Conservation (phyloP, 1,140 invertebrate genomes). For the Eurosta solidaginis region DNA sequence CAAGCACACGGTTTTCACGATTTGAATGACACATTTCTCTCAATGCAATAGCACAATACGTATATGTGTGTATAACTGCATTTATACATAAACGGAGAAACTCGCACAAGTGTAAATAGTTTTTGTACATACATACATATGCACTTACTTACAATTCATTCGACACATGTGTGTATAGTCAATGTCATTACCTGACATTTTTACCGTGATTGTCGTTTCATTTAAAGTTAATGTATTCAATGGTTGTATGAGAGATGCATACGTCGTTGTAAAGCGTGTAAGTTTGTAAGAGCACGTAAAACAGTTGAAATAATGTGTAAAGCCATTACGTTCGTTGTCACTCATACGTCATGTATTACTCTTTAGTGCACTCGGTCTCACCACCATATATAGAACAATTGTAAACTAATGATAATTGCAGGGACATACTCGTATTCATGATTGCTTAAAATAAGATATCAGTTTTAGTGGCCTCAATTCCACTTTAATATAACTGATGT, state of each 20-base stretch:
- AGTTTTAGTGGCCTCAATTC: no score
- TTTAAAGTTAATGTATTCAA: slow-evolving; percentile 1
- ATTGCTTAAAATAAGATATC: no score
- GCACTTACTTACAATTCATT: no score
- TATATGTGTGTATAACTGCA: no score
- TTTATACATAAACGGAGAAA: no score
- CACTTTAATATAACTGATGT: no score
- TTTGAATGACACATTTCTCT: no score
- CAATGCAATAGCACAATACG: no score
- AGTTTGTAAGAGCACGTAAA: neutral
- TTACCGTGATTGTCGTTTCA: neutral
- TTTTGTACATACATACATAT: neutral
- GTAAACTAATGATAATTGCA: no score
- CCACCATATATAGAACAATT: neutral
- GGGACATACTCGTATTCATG: no score
- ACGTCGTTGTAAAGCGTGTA: neutral
- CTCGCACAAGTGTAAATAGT: no score
- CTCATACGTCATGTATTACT: neutral
- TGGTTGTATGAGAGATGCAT: neutral
- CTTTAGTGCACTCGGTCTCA: neutral
- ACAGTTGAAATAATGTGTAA: neutral
- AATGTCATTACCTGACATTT: slow-evolving; percentile 4
- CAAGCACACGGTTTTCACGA: no score
- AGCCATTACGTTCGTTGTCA: neutral
- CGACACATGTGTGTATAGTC: neutral